These are phyloP conservation scores for Gavialis gangeticus DNA, from an alignment of 2,113 vertebrate genomes.

Conservation along the genomic window DNA sequence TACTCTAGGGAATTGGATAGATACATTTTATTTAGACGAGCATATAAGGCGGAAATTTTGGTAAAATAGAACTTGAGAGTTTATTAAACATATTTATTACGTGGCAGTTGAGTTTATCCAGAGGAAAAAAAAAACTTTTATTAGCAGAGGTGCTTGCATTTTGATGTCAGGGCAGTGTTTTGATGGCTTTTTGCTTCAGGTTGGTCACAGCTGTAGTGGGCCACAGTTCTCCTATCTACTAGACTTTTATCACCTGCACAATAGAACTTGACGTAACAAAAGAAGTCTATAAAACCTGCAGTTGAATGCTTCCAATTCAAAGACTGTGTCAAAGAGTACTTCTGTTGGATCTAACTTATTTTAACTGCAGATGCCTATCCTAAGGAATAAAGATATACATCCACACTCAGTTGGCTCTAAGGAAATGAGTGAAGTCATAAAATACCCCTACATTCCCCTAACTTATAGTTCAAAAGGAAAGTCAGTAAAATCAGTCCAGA, in stretches of 20 bases:
- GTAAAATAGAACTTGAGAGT: not conserved
- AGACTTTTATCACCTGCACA: not conserved
- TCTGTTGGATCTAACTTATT: not conserved
- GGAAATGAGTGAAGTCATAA: not conserved
- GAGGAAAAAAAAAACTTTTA: not conserved
- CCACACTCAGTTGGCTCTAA: not conserved
- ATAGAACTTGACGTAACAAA: not conserved
- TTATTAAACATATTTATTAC: not conserved
- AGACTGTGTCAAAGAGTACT: not conserved
- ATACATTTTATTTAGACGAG: rapidly evolving
- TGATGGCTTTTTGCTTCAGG: not conserved
- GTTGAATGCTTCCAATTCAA: not conserved
- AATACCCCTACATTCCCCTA: not conserved
- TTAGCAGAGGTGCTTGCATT: not conserved
- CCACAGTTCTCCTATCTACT: not conserved
- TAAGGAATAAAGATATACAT: not conserved
- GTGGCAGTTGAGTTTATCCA: not conserved
- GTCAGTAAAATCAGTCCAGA: not conserved
- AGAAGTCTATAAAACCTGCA: not conserved
- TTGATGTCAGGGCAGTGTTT: not conserved
- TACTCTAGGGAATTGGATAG: not conserved
- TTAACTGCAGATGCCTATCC: not conserved
- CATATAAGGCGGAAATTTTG: not conserved
- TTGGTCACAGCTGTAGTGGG: not conserved
- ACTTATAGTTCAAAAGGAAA: not conserved